Evolutionary conservation across 2,888 invertebrate genomes (phyloP).

Genomic region (Watsonalla cultraria): DNA sequence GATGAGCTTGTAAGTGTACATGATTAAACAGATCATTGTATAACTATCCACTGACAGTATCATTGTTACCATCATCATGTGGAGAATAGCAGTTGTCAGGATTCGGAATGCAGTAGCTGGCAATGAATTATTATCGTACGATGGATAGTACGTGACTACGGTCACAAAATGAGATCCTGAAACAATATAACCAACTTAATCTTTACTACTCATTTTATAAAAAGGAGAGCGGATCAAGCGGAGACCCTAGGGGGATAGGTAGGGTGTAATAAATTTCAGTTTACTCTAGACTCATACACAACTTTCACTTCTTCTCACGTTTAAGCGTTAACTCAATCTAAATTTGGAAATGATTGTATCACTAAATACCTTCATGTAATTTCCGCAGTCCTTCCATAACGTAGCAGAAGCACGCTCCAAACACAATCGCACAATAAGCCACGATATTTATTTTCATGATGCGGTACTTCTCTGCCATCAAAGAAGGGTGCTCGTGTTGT

Average conservation of each 20-base stretch:
- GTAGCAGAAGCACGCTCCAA: conserved; percentile 43
- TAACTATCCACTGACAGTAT: conserved; percentile 52
- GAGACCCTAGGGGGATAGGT: no score
- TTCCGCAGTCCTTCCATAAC: conserved; percentile 60
- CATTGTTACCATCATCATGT: conserved; percentile 53
- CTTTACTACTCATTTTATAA: no score
- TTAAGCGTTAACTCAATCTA: no score
- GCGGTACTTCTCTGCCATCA: conserved; percentile 48
- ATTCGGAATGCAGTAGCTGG: conserved; percentile 39
- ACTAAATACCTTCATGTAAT: conserved; percentile 34
- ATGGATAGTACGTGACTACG: conserved; percentile 60
- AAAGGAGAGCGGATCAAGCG: no score
- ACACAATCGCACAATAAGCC: conserved; percentile 45
- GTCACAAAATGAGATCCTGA: conserved; percentile 60
- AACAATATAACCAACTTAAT: conserved; percentile 13
- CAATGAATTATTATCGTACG: conserved; percentile 42
- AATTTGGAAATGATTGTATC: not conserved
- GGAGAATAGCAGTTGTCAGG: conserved; percentile 40
- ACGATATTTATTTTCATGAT: conserved; percentile 55
- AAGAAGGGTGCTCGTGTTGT: conserved; percentile 37
- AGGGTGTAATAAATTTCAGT: no score
- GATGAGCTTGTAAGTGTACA: conserved; percentile 66
- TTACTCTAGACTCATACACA: no score
- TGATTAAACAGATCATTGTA: conserved; percentile 53
- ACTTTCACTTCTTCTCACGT: no score